These are phyloP conservation scores for Plecturocebus donacophilus DNA, from an alignment of 2,113 vertebrate species.

Conservation along the genomic window DNA sequence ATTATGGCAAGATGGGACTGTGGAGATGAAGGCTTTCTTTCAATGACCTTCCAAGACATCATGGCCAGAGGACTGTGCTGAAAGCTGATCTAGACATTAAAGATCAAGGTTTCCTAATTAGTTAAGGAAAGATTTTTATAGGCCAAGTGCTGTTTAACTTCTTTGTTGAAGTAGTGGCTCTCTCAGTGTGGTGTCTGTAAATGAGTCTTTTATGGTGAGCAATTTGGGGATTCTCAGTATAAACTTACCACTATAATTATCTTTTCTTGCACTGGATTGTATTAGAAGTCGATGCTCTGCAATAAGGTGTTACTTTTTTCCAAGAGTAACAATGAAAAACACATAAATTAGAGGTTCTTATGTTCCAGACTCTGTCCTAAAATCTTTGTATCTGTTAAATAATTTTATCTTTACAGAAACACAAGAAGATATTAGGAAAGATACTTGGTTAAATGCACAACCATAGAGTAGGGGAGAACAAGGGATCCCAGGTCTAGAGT, in stretches of 20 bases:
- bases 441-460: background rate
- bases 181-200: background rate
- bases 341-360: background rate
- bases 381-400: background rate
- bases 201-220: background rate
- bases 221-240: background rate
- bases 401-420: slow-evolving; percentile 3
- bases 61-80: background rate
- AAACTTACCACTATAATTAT: slow-evolving; percentile 8
- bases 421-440: background rate
- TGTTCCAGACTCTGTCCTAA: background rate
- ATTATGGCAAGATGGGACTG: background rate
- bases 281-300: background rate
- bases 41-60: background rate
- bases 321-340: background rate
- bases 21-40: background rate
- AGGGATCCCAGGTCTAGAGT: background rate
- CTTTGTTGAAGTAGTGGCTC: background rate
- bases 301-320: background rate
- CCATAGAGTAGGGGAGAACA: background rate
- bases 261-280: background rate
- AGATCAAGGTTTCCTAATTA: background rate
- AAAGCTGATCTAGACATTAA: background rate
- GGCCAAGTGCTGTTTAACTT: background rate
- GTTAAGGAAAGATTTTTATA: background rate